Evolutionary conservation across 1,140 invertebrate species (phyloP), one percentile per base, ranked within the genome.

Genomic region (Polypedilum vanderplanki): DNA sequence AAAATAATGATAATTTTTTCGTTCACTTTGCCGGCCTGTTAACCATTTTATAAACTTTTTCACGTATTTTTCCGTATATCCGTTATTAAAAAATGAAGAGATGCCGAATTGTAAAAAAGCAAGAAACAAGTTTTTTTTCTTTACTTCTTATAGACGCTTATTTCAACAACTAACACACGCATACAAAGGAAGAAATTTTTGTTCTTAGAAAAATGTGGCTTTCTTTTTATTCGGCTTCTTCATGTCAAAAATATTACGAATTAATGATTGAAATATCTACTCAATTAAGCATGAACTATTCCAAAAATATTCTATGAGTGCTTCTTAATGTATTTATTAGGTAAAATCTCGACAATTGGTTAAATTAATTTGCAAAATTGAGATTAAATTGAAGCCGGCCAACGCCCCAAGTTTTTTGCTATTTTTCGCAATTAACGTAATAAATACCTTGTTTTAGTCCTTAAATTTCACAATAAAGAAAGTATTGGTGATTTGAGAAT

Each of bases 21-120:
- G n/a, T 57, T 57, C 46, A 12, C n/a, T 57, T 57, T 3, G 4
- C 10, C n/a, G 41, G 41, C 12, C 9, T 57, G 4, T 3, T 57
- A 15, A 12, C 41, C 2, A 57, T 57, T 57, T 12, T 57, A 57
- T n/a, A 57, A 57, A n/a, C 46, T 57, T 57, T 12, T 57, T 57
- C 24, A 57, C 46, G n/a, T 15, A 15, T 15, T 57, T 57, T 57
- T 57, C 46, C 46, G 46, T 57, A 57, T 57, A 57, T 57, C 46
- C 46, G 46, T 57, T 57, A 57, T 57, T 57, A 57, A 57, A 46
- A 57, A 57, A 57, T 57, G 46, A 57, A 57, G 46, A 57, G 46
- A 57, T 57, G 46, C 46, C 46, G 46, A 57, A 57, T n/a, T 57
- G 46, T 12, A 57, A 8, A 57, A 57, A 57, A 15, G 10, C 10